Percentiles rank a stretch among this genome's conserved stretches.
phyloP scores from a whole-genome alignment of 2,888 invertebrate genomes.

The Sturmia bella region DNA sequence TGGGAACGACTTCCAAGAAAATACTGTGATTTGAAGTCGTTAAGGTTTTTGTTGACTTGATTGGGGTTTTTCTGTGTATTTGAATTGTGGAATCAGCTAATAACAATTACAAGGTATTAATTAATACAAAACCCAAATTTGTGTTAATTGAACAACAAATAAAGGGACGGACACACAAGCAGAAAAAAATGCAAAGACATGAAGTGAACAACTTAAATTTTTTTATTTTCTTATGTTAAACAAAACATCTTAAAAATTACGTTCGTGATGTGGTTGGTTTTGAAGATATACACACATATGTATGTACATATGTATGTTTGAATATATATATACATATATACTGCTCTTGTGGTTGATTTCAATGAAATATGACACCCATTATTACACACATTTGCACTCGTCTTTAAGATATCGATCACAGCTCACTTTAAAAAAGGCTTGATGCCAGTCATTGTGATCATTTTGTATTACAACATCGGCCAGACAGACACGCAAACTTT shows the following conservation, averaged over 20 bases:
- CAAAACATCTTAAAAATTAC: neutral
- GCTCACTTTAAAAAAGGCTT: neutral
- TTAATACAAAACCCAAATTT: conserved; percentile 41
- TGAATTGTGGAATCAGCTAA: conserved; percentile 4
- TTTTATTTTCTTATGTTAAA: neutral
- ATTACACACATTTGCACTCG: neutral
- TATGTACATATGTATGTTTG: neutral
- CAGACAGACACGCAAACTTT: neutral
- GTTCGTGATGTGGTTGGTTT: conserved; percentile 5
- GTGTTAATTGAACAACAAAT: conserved; percentile 44
- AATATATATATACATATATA: neutral
- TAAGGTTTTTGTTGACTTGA: neutral
- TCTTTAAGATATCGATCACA: conserved; percentile 14
- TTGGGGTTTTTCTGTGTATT: neutral
- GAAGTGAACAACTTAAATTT: neutral
- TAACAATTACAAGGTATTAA: conserved; percentile 50
- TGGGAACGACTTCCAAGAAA: neutral
- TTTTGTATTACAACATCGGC: neutral
- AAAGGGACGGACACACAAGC: neutral
- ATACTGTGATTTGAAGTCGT: neutral
- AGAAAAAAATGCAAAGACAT: neutral
- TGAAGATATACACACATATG: neutral
- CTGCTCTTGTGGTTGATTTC: neutral
- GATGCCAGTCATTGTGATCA: neutral
- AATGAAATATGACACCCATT: conserved; percentile 18